phyloP scores from a whole-genome alignment of 2,797 vertebrate genomes.

The Myripristis murdjan region DNA sequence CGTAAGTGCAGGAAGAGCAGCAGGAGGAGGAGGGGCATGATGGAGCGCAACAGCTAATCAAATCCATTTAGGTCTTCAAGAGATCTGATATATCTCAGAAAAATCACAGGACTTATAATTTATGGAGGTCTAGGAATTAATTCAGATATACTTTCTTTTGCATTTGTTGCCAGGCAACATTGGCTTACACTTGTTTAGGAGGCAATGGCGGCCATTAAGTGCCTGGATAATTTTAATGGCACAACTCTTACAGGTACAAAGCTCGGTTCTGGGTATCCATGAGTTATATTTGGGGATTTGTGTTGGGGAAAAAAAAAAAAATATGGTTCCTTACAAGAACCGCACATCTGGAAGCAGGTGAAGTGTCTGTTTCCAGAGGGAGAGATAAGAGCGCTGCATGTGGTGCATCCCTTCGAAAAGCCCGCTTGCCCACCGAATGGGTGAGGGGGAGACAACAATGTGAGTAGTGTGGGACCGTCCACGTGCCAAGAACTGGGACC shows the following conservation, averaged over 20 bases:
- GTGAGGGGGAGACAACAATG: conserved; percentile 62
- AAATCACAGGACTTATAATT: not conserved
- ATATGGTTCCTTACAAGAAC: conserved; percentile 24
- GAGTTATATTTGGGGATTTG: conserved; percentile 15
- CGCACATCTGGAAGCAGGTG: conserved; percentile 10
- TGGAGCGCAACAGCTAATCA: conserved; percentile 35
- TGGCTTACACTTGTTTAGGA: conserved; percentile 1
- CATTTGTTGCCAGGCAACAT: conserved; percentile 47
- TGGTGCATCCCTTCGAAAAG: not conserved
- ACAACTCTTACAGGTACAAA: conserved; percentile 5
- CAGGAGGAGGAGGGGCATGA: not conserved
- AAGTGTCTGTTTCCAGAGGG: conserved; percentile 63
- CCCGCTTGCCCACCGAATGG: not conserved
- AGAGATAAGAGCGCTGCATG: conserved; percentile 56
- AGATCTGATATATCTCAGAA: not conserved
- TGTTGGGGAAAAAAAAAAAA: not conserved
- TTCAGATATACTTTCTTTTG: not conserved
- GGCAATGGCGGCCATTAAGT: conserved; percentile 1
- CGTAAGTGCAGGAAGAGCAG: conserved; percentile 30
- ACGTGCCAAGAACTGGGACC: conserved; percentile 59
- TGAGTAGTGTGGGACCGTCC: conserved; percentile 60
- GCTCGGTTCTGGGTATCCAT: not conserved
- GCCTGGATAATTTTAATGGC: conserved; percentile 35
- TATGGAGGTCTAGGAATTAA: not conserved
- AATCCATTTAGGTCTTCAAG: conserved; percentile 24